A percentile compares a stretch with the other conserved stretches of the same genome.
Conservation (phyloP, 2,113 vertebrate genomes). For the Pelecanoides urinatrix region DNA sequence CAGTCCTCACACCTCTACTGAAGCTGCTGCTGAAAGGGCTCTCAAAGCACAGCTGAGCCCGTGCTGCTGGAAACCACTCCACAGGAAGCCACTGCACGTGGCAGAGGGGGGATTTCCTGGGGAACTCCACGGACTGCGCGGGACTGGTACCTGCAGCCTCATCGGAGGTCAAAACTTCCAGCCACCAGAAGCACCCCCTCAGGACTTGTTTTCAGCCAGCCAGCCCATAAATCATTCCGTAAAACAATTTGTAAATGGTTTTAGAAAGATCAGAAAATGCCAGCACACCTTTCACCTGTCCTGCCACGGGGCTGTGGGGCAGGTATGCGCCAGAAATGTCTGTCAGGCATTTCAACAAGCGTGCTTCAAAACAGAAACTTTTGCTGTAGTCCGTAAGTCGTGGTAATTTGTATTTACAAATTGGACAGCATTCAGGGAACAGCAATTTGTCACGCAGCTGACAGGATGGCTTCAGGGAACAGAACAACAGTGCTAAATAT, state of each 20-base stretch:
- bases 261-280: not conserved
- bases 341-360: rapidly evolving
- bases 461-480: slow-evolving; percentile 25
- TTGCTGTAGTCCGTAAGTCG: not conserved
- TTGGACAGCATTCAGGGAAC: slow-evolving; percentile 33
- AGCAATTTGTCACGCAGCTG: slow-evolving; percentile 28
- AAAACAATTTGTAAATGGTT: not conserved
- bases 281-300: not conserved
- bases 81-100: not conserved
- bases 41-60: rapidly evolving
- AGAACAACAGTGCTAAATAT: slow-evolving; percentile 47
- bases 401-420: not conserved
- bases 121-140: rapidly evolving
- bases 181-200: not conserved
- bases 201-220: not conserved
- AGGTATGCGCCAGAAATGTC: not conserved
- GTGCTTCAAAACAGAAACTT: rapidly evolving
- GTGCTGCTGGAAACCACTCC: rapidly evolving
- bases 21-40: not conserved
- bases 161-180: not conserved
- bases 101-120: not conserved
- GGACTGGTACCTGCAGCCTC: not conserved
- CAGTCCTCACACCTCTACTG: not conserved
- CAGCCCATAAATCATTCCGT: not conserved
- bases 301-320: not conserved